phyloP scores from a whole-genome alignment of 2,888 invertebrate genomes.

The Andrena flavipes region DNA sequence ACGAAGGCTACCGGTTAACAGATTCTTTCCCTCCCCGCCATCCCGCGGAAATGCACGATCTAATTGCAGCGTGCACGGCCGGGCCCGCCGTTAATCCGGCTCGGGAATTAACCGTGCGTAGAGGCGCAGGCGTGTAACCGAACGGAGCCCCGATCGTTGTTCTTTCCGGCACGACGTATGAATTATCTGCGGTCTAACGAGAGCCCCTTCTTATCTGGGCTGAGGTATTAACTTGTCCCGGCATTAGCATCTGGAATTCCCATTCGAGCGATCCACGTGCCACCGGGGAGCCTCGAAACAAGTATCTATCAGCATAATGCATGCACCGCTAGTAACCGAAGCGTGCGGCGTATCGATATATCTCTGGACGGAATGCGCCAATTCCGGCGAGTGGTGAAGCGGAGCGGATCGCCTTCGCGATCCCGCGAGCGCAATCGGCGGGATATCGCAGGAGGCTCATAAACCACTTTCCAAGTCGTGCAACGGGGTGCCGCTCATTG shows the following conservation, averaged over 20 bases:
- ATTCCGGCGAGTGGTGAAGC: conserved; percentile 62
- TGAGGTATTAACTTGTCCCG: conserved; percentile 63
- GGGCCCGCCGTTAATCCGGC: conserved; percentile 13
- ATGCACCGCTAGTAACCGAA: neutral
- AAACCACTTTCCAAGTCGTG: conserved; percentile 69
- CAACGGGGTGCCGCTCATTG: conserved; percentile 61
- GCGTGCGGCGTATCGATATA: conserved; percentile 39
- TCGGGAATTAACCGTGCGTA: conserved; percentile 33
- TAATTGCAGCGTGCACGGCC: conserved; percentile 34
- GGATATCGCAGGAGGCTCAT: conserved; percentile 53
- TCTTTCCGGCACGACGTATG: conserved; percentile 51
- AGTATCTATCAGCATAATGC: conserved; percentile 50
- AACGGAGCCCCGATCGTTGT: conserved; percentile 11
- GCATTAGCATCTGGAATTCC: conserved; percentile 63
- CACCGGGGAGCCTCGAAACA: conserved; percentile 38
- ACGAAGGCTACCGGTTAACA: neutral
- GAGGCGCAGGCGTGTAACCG: neutral
- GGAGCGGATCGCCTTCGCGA: conserved; percentile 54
- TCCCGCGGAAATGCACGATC: neutral
- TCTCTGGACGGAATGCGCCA: conserved; percentile 57
- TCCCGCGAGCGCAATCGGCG: conserved; percentile 46
- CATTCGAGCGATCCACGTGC: conserved; percentile 48
- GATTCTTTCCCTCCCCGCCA: neutral
- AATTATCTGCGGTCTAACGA: conserved; percentile 54
- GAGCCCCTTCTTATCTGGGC: conserved; percentile 51